Base-by-base conservation (phyloP, 1,140 invertebrate species). In the Gonioctena quinquepunctata region DNA sequence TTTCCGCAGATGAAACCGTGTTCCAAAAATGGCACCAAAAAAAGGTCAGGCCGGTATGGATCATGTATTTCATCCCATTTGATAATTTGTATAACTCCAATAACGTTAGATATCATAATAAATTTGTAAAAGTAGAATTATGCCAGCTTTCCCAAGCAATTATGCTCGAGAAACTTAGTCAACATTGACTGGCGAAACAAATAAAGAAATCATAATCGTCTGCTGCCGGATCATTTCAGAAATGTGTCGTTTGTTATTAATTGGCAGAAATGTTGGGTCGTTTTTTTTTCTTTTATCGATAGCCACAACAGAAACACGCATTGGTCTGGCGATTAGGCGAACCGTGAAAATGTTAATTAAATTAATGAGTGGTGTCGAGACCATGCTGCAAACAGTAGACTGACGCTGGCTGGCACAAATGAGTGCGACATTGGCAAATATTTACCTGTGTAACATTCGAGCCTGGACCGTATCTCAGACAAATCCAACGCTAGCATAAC, bases 301-400 rank as follows among this genome's bases (percentile, higher is more conserved):
- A 42, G 11, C 33, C 19, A 49, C 19, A 21, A 21, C 54, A 57
- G 23, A 57, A 25, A 21, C 54, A 57, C 22, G 54, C 54, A 57
- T n/a, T 25, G n/a, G 54, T 57, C 54, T 21, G 21, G 6, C 21
- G 54, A 25, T 13, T 57, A 13, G 21, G 19, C 54, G 54, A 25
- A 19, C 19, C 54, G 54, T 57, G 22, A 57, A 16, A 57, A 57
- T 57, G 54, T 57, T 57, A 57, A 57, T 57, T 57, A 57, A 57
- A 57, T 57, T 57, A 57, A 57, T 57, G 54, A 57, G 54, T 57
- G 21, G 21, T 57, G 54, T 57, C 54, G 22, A 57, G 54, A 57
- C 54, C 54, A 57, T 16, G 11, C 54, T 22, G 25, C 54, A 57
- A 57, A 57, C 54, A 57, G 11, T 23, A 25, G 25, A 57, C 54